These are phyloP conservation scores for Thomomys bottae DNA, from an alignment of 2,113 vertebrate genomes.

Conservation along the genomic window DNA sequence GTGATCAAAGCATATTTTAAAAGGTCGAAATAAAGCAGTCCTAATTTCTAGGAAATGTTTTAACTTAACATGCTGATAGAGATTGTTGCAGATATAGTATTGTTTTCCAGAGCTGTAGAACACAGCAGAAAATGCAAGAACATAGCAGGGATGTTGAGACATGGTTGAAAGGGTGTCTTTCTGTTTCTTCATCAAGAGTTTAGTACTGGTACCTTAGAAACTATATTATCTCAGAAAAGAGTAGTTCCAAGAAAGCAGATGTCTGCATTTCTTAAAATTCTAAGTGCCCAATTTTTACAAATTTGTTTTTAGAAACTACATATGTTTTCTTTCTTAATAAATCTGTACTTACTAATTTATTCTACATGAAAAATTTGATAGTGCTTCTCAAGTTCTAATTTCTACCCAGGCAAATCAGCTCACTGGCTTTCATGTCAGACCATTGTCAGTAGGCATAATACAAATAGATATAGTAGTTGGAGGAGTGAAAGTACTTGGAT, in stretches of 20 bases:
- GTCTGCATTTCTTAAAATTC: slow-evolving; percentile 13
- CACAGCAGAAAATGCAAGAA: not conserved
- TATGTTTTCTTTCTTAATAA: not conserved
- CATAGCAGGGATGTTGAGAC: not conserved
- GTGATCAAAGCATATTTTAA: not conserved
- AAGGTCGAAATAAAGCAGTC: not conserved
- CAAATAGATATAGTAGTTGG: not conserved
- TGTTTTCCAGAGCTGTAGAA: not conserved
- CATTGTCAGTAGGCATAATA: not conserved
- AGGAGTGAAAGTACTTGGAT: not conserved
- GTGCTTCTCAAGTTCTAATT: not conserved
- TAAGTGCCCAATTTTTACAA: not conserved
- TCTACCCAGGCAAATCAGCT: not conserved
- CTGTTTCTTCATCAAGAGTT: not conserved
- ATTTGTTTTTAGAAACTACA: not conserved
- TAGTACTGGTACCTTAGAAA: not conserved
- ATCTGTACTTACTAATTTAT: not conserved
- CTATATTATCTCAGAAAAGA: not conserved
- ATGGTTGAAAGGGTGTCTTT: not conserved
- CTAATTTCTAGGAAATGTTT: not conserved
- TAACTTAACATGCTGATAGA: not conserved
- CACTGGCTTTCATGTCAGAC: not conserved
- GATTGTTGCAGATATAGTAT: not conserved
- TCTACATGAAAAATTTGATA: not conserved
- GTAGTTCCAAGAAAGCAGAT: not conserved